Base-by-base conservation (phyloP, 2,797 vertebrate genomes). In the Poecilia picta region DNA sequence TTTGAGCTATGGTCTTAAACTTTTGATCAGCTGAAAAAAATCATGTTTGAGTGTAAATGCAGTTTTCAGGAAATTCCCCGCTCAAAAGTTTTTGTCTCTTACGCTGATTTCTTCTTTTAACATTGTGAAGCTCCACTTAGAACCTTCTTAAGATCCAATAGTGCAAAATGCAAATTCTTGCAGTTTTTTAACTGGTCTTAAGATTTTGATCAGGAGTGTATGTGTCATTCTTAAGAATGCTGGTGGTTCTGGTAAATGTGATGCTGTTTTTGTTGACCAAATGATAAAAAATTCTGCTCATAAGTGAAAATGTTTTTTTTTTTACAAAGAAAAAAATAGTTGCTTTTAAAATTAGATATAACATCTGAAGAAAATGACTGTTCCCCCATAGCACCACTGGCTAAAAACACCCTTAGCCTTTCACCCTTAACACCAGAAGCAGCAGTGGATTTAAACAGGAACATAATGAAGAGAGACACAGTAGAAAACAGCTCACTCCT, bases 391-490 rank as follows among this genome's bases (percentile, higher is more conserved):
- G 55, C 55, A 39, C 2, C 36, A 23, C 10, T 12, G 36, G 10
- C n/a, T 28, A 31, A 47, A 72, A 47, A 31, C 12, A 31, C 10
- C 18, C 59, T 36, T 53, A 51, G 10, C 64, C 10, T 39, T 23
- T 68, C 36, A 18, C 51, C 36, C 33, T 0, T 43, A 55, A 57
- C 25, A 43, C 72, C 15, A n/a, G 4, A 62, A 28, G 62, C n/a
- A 62, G 78, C 55, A 55, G 5, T 39, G 28, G 64, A 36, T 62
- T 81, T 62, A 84, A 74, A 81, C n/a, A 81, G 25, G 66, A 81
- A 80, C 74, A 83, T 89, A 91, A 93, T 92, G 81, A 89, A 93
- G 85, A 88, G 70, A 90, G 79, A 80, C 85, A 75, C 80, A 64
- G 74, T 81, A 80, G 57, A 84, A 79, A 86, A 64, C 72, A 76